Evolutionary conservation across 2,113 vertebrate species (phyloP), one percentile per base, ranked within the genome.

Genomic region (Sakesphorus luctuosus): DNA sequence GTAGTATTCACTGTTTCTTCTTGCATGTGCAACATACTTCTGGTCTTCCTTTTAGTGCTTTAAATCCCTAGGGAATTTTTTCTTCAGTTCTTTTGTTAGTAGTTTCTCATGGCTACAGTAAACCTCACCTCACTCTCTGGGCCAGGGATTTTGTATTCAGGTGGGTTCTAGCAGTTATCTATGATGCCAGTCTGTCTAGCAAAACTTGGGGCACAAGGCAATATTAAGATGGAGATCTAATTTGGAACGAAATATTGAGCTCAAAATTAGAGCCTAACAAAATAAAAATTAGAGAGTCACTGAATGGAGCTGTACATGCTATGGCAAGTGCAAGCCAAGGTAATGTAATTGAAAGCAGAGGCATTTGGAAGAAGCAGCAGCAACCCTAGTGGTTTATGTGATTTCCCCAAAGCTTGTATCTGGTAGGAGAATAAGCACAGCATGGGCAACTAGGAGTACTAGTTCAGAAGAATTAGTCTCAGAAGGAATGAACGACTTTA

Each of bases 361-460:
- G 24, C 40, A 69, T 93, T 87, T 93, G 58, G 58, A 93, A 76
- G 46, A 89, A 83, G 21, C 25, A 61, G 49, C 47, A 61, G 88
- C 62, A 90, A 20, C 19, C 44, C 36, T 16, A 31, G 29, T 65
- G 56, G 16, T 8, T 52, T 89, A 20, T 3, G 33, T 75, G 44
- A 19, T 58, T 89, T 75, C 62, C 40, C 0, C 0, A 75, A 74
- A 78, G 52, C 46, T 79, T 82, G 16, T 77, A 50, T 65, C 65
- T 72, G 61, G 26, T 43, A 52, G 65, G 56, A 93, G 61, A 87
- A 84, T 66, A 28, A 56, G 52, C 43, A 40, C 69, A 79, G 69
- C 69, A 35, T 47, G 38, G 63, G 18, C 29, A 75, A 81, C 26
- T 36, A 23, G 40, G 52, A n/a, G 24, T 21, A 65, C 40, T 66